Evolutionary conservation across 2,797 vertebrate species (phyloP).

Genomic region (Galago senegalensis): DNA sequence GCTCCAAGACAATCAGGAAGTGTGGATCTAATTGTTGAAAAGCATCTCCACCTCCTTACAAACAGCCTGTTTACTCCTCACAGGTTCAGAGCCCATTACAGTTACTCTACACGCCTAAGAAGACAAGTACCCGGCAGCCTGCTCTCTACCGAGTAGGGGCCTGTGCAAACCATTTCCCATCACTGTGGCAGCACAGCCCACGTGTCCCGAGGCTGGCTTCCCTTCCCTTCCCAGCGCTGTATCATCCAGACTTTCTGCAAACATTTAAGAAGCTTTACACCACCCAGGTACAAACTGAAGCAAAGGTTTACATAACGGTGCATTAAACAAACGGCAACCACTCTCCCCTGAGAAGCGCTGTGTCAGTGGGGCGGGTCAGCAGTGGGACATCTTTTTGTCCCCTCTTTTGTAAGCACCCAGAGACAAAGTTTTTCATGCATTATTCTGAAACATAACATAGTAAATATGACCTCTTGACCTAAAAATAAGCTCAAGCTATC

Average conservation of each 20-base stretch:
- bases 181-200: neutral
- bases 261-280: conserved; percentile 17
- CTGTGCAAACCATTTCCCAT: neutral
- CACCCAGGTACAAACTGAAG: neutral
- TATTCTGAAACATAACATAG: neutral
- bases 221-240: neutral
- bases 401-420: neutral
- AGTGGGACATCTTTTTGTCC: neutral
- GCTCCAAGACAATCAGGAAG: neutral
- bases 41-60: neutral
- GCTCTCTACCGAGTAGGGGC: neutral
- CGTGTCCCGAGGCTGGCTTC: neutral
- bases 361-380: neutral
- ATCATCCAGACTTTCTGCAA: neutral
- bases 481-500: conserved; percentile 15
- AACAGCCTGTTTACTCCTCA: neutral
- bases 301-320: neutral
- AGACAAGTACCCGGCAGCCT: neutral
- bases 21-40: neutral
- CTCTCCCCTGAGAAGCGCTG: neutral
- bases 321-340: neutral
- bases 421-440: neutral
- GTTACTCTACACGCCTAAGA: neutral
- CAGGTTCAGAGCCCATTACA: neutral
- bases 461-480: neutral